phyloP scores from a whole-genome alignment of 1,140 invertebrate genomes.

The Dufourea novaeangliae region DNA sequence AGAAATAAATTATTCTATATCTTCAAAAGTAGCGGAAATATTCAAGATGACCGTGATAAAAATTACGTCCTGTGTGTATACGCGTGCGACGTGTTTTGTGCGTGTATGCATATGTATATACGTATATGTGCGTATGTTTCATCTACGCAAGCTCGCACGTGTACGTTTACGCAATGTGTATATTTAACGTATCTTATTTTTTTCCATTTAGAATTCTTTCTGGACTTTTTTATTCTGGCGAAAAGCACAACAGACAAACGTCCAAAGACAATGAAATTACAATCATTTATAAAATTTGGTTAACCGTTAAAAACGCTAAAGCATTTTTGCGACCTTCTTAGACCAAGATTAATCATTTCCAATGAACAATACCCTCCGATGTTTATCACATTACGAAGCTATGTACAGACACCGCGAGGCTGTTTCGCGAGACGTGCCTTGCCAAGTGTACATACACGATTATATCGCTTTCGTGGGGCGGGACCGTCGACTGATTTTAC shows the following conservation, averaged over 20 bases:
- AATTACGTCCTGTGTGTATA: not conserved
- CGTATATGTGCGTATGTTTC: not conserved
- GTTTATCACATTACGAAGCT: too few relatives aligned
- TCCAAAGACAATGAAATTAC: not conserved
- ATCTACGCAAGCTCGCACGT: not conserved
- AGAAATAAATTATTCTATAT: not conserved
- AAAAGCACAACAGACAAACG: not conserved
- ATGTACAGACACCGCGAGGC: too few relatives aligned
- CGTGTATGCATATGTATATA: not conserved
- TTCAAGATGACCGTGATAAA: not conserved
- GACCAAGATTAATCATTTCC: slow-evolving; percentile 13
- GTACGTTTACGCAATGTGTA: slow-evolving; percentile 6
- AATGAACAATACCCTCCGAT: slow-evolving; percentile 4
- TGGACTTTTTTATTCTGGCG: slow-evolving; percentile 24
- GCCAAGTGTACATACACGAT: too few relatives aligned
- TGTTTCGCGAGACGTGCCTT: too few relatives aligned
- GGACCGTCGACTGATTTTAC: too few relatives aligned
- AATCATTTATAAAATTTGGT: not conserved
- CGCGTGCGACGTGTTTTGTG: not conserved
- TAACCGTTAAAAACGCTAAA: not conserved
- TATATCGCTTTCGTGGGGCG: too few relatives aligned
- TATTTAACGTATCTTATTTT: slow-evolving; percentile 15
- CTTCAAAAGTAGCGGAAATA: not conserved
- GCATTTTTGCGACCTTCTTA: not conserved
- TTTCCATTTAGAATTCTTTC: slow-evolving; percentile 42